Conservation (phyloP, 2,888 invertebrate species). For the Drosophila antonietae region DNA sequence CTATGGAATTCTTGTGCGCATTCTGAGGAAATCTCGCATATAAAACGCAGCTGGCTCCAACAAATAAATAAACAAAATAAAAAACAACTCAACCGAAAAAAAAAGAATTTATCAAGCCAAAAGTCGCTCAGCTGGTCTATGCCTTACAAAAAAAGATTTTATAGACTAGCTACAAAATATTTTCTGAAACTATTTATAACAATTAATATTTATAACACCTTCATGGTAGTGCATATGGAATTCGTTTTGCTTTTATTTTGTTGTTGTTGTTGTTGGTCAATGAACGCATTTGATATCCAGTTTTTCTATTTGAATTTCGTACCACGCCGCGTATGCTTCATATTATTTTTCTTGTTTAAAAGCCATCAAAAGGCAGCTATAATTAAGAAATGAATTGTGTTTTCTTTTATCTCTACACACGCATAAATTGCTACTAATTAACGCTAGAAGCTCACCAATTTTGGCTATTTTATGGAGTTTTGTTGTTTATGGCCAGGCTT, state of each 20-base stretch:
- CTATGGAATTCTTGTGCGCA: conserved; percentile 65
- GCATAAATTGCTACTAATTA: conserved; percentile 56
- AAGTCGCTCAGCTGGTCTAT: background rate
- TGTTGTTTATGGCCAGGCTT: background rate
- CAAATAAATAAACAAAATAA: conserved; percentile 28
- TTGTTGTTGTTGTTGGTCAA: conserved; percentile 61
- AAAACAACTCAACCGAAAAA: conserved; percentile 17
- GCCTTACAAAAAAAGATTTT: background rate
- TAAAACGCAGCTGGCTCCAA: conserved; percentile 61
- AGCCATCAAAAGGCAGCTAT: conserved; percentile 45
- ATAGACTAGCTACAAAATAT: background rate
- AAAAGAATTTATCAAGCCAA: conserved; percentile 21
- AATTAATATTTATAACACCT: background rate
- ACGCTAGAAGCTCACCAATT: background rate
- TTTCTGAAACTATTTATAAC: background rate
- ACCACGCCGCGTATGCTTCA: conserved; percentile 31
- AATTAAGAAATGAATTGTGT: conserved; percentile 57
- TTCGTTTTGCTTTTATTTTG: conserved; percentile 33
- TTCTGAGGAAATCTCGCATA: conserved; percentile 68
- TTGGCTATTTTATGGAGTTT: conserved; percentile 34
- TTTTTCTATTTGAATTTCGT: conserved; percentile 36
- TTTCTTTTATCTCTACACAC: conserved; percentile 40
- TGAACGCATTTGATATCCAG: conserved; percentile 71
- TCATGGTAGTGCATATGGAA: conserved; percentile 16
- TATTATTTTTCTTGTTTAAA: conserved; percentile 34